Evolutionary conservation across 2,113 vertebrate genomes (phyloP), one percentile per base, ranked within the genome.

Genomic region (Rattus norvegicus): DNA sequence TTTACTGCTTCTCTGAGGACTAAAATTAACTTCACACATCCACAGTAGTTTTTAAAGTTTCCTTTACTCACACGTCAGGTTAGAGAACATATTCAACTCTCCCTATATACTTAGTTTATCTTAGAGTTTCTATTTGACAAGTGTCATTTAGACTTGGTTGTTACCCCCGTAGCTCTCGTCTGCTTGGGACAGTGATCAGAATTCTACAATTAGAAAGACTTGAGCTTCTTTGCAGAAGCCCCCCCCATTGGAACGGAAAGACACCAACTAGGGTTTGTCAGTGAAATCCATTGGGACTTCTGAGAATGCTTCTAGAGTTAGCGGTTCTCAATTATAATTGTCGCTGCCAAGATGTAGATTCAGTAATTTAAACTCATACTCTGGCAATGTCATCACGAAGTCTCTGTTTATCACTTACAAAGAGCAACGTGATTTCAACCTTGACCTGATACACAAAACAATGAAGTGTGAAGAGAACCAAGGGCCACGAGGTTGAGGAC

Each of bases 11-110:
- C n/a, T 95, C 88, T 70, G 43, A 70, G 65, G 79, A 89, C 33
- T 89, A 81, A 95, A 96, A 91, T 92, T 95, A 65, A 11, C 16
- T 88, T 94, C 24, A 72, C 94, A 86, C 33, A 69, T 7, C 6
- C 30, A 36, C 0, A 39, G 54, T 26, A 85, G 83, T 47, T 93
- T 87, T 83, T 49, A 90, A 86, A 33, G 5, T 77, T 92, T 88
- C 47, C 69, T 88, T 73, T 20, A 94, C 12, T 85, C 9, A 56
- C 17, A 86, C 39, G 76, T 77, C 24, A 39, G 13, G 93, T 91
- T 36, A 83, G 47, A 76, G 39, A 95, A 52, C 2, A 90, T 36
- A 93, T 59, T 85, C 95, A 7, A 92, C 61, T 88, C 10, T 73
- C 43, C 43, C 2, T n/a, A 75, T 36, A 39, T 30, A 73, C 16